Conservation (phyloP, 2,797 vertebrate species). For the Pantherophis alleghaniensis region DNA sequence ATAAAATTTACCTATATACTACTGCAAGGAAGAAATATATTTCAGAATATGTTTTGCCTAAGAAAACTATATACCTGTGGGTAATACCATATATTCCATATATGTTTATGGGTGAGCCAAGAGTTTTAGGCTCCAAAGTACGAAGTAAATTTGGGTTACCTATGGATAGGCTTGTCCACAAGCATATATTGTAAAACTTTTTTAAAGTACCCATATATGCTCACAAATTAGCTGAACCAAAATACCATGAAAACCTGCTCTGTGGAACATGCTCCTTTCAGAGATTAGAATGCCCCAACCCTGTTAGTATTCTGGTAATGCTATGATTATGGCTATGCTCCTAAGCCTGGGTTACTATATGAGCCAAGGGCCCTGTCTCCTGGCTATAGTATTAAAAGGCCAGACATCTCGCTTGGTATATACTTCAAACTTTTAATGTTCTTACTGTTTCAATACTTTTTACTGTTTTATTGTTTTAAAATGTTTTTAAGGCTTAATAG, state of each 20-base stretch:
- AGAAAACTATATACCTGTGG: neutral
- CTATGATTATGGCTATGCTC: neutral
- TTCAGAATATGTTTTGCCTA: neutral
- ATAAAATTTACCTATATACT: neutral
- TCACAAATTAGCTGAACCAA: neutral
- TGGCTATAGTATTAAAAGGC: neutral
- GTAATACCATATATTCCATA: neutral
- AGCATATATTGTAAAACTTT: neutral
- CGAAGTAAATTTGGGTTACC: neutral
- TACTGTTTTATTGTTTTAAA: neutral
- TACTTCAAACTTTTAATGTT: neutral
- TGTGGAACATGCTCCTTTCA: neutral
- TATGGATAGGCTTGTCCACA: neutral
- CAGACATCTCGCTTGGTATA: neutral
- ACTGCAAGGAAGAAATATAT: neutral
- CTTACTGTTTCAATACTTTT: neutral
- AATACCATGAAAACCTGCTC: neutral
- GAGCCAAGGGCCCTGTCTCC: neutral
- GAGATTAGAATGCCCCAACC: neutral
- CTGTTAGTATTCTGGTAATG: neutral
- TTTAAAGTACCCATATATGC: neutral
- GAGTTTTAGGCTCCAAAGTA: neutral
- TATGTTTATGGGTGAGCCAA: neutral
- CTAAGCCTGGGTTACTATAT: neutral
- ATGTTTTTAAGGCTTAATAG: neutral